Evolutionary conservation across 2,888 invertebrate species (phyloP).

Genomic region (Macrophya annulata): DNA sequence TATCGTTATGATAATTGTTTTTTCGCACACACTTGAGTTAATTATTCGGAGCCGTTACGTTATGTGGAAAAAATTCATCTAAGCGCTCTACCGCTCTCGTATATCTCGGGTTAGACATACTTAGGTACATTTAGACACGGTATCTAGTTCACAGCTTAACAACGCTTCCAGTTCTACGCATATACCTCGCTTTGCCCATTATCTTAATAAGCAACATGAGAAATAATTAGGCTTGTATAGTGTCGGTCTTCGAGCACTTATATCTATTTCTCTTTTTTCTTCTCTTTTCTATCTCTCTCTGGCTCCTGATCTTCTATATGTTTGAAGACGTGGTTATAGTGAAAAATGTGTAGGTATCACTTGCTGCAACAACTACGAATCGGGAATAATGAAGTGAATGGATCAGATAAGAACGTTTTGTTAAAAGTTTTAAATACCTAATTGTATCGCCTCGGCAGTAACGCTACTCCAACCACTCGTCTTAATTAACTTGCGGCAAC

Average conservation of each 20-base stretch:
- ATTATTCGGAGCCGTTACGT: conserved; percentile 72
- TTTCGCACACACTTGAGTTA: conserved; percentile 62
- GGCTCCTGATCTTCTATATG: not conserved
- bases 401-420: conserved; percentile 36
- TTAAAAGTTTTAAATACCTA: conserved; percentile 31
- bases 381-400: not conserved
- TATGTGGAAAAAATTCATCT: conserved; percentile 39
- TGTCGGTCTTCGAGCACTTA: conserved; percentile 52
- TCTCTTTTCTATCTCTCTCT: conserved; percentile 14
- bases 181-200: conserved; percentile 61
- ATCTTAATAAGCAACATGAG: conserved; percentile 66
- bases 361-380: not conserved
- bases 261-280: not conserved
- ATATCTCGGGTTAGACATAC: conserved; percentile 59
- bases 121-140: conserved; percentile 48
- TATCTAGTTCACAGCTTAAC: conserved; percentile 50
- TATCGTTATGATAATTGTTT: conserved; percentile 67
- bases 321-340: not conserved
- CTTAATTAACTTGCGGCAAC: conserved; percentile 47
- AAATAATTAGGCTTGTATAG: conserved; percentile 64
- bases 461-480: not conserved
- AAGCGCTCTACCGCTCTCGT: conserved; percentile 59
- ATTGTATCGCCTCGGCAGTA: conserved; percentile 1
- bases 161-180: conserved; percentile 45
- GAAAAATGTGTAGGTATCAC: not conserved